A percentile compares a stretch with the other conserved stretches of the same genome.
phyloP scores from a whole-genome alignment of 2,888 invertebrate genomes.

The Belgica antarctica region DNA sequence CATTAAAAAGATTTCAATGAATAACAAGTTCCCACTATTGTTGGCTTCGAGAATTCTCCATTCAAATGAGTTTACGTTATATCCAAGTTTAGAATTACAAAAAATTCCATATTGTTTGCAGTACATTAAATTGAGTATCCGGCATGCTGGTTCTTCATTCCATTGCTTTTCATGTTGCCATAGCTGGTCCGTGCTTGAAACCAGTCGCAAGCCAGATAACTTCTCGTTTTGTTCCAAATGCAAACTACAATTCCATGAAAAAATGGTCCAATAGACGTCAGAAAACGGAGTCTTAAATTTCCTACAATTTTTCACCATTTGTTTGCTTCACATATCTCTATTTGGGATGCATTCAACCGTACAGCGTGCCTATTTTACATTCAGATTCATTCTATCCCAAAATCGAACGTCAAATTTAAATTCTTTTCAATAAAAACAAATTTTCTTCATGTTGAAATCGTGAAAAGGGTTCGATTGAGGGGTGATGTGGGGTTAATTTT shows the following conservation, averaged over 20 bases:
- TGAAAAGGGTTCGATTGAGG: not conserved
- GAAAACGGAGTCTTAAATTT: not conserved
- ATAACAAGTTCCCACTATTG: not conserved
- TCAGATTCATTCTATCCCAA: too few relatives aligned
- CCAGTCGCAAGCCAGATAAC: not conserved
- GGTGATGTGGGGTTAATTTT: too few relatives aligned
- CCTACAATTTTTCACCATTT: not conserved
- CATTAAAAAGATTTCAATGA: constrained; percentile 17
- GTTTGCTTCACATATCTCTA: not conserved
- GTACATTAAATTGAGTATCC: constrained; percentile 13
- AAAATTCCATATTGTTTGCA: constrained; percentile 19
- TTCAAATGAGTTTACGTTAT: constrained; percentile 31
- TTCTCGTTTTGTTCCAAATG: not conserved
- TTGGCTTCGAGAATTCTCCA: not conserved
- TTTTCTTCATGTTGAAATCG: not conserved
- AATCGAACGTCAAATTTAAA: constrained; percentile 8
- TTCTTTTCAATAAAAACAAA: constrained; percentile 25
- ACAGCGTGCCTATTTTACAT: too few relatives aligned
- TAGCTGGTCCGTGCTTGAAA: not conserved
- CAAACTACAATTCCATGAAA: not conserved
- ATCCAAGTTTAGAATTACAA: not conserved
- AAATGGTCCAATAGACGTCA: not conserved
- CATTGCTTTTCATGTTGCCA: not conserved
- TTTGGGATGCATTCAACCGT: too few relatives aligned
- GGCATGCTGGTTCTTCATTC: not conserved